A percentile compares a stretch with the other conserved stretches of the same genome.
phyloP scores from a whole-genome alignment of 2,797 vertebrate genomes.

The Zalophus californianus region DNA sequence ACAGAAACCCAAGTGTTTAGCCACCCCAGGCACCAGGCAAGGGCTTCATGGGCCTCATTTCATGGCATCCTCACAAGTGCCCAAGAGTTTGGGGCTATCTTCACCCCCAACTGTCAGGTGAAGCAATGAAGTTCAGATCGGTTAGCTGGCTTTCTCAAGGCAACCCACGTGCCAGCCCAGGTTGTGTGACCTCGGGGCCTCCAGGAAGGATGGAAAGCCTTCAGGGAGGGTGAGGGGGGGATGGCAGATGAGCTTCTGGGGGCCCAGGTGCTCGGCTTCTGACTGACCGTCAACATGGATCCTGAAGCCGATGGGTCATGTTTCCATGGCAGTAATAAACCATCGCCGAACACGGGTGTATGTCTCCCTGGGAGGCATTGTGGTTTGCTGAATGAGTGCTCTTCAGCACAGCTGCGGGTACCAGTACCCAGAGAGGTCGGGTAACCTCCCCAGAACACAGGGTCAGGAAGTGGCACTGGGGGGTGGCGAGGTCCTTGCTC shows the following conservation, averaged over 20 bases:
- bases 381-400: background rate
- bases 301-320: background rate
- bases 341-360: background rate
- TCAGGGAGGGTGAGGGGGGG: no score
- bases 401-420: background rate
- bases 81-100: background rate
- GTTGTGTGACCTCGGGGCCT: background rate
- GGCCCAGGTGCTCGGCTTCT: background rate
- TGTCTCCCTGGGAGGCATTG: accelerated
- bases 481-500: no score
- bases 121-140: background rate
- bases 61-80: accelerated
- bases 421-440: background rate
- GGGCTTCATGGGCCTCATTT: background rate
- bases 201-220: background rate
- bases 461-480: background rate
- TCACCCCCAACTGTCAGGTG: background rate
- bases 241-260: background rate
- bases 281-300: background rate
- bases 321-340: background rate
- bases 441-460: background rate
- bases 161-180: background rate
- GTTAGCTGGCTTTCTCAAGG: background rate
- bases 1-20: no score
- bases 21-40: background rate